These are phyloP conservation scores for Barbus barbus DNA, from an alignment of 2,113 vertebrate species.

Conservation along the genomic window DNA sequence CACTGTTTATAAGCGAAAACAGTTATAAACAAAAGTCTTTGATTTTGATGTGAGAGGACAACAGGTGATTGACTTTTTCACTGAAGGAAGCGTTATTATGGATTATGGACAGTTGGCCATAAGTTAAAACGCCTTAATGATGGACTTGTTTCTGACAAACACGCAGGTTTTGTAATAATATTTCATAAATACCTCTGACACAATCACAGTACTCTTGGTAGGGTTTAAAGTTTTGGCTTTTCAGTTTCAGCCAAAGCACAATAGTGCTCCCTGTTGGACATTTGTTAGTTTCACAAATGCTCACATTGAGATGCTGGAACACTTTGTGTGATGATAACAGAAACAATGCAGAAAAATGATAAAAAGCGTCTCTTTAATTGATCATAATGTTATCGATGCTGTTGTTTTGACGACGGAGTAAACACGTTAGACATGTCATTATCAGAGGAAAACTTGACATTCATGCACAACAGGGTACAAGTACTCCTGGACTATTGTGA, in stretches of 20 bases:
- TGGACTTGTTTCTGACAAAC: not conserved
- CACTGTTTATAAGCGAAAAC: too few relatives aligned
- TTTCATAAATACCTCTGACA: not conserved
- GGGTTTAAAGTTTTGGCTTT: not conserved
- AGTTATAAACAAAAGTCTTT: too few relatives aligned
- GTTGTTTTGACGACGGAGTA: conserved; percentile 34
- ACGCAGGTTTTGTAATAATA: too few relatives aligned
- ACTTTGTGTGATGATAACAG: not conserved
- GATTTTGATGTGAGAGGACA: too few relatives aligned
- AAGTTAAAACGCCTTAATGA: too few relatives aligned
- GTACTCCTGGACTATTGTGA: conserved; percentile 33
- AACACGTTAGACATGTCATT: conserved; percentile 52
- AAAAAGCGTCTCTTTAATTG: conserved; percentile 21
- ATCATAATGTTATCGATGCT: not conserved
- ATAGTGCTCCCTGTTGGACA: not conserved
- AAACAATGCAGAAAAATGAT: not conserved
- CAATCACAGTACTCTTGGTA: not conserved
- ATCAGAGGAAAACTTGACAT: conserved; percentile 34
- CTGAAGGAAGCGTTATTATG: too few relatives aligned
- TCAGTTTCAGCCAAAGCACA: too few relatives aligned
- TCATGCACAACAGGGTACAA: conserved; percentile 47
- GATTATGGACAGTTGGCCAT: too few relatives aligned
- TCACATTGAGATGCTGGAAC: not conserved
- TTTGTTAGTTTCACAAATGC: not conserved
- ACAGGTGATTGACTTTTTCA: too few relatives aligned